These are phyloP conservation scores for Microctenopoma steveboyesi DNA, from an alignment of 2,797 vertebrate genomes.

Conservation along the genomic window DNA sequence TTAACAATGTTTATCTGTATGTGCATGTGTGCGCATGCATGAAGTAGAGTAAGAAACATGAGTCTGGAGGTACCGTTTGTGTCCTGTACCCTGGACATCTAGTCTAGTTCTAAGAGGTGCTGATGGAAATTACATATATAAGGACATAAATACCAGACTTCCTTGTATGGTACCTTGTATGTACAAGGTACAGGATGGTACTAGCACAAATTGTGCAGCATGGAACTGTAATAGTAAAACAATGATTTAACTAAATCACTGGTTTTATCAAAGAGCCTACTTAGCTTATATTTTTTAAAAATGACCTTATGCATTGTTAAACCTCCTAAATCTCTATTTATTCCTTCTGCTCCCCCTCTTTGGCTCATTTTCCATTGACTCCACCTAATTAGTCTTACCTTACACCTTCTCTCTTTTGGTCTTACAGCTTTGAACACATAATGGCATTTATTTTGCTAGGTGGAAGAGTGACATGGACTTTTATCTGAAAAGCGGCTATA, in stretches of 20 bases:
- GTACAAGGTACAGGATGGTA: no score
- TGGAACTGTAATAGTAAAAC: not conserved
- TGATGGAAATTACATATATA: slow-evolving; percentile 19
- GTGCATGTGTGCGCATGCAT: slow-evolving; percentile 17
- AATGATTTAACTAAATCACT: slow-evolving; percentile 7
- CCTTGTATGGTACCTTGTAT: no score
- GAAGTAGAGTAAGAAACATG: slow-evolving; percentile 16
- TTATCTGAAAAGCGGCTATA: slow-evolving; percentile 63
- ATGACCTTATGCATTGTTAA: slow-evolving; percentile 10
- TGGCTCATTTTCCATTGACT: slow-evolving; percentile 52
- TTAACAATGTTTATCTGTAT: slow-evolving; percentile 37
- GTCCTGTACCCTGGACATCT: slow-evolving; percentile 63
- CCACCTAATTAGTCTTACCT: slow-evolving; percentile 53
- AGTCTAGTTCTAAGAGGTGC: slow-evolving; percentile 33
- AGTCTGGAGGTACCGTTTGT: slow-evolving; percentile 42
- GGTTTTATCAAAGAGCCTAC: not conserved
- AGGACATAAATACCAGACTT: slow-evolving; percentile 4
- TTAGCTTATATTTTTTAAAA: slow-evolving; percentile 8
- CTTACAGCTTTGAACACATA: slow-evolving; percentile 45
- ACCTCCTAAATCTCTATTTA: slow-evolving; percentile 32
- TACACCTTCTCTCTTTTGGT: slow-evolving; percentile 32
- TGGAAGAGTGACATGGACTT: slow-evolving; percentile 51
- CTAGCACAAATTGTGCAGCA: no score
- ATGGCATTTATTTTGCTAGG: slow-evolving; percentile 44
- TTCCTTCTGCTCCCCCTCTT: slow-evolving; percentile 34